phyloP scores from a whole-genome alignment of 2,888 invertebrate species.

The Hartigia nigra region DNA sequence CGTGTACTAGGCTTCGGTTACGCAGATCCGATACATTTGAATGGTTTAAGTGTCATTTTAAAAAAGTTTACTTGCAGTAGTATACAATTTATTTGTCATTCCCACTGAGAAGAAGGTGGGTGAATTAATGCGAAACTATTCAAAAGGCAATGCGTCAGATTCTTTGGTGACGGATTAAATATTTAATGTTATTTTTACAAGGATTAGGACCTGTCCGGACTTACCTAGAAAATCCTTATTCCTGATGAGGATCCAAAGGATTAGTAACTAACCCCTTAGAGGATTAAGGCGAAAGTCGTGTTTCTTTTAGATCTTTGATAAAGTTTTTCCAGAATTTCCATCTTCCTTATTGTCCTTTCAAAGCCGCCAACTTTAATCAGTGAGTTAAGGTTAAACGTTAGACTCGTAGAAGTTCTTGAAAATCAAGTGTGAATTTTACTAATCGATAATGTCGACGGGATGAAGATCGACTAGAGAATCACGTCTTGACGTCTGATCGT shows the following conservation, averaged over 20 bases:
- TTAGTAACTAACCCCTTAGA: background rate
- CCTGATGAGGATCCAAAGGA: background rate
- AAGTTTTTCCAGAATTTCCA: background rate
- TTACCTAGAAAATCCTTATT: background rate
- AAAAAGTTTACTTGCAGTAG: background rate
- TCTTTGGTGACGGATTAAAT: slow-evolving; percentile 54
- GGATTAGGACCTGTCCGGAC: slow-evolving; percentile 46
- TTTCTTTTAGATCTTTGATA: slow-evolving; percentile 10
- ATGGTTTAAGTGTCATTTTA: background rate
- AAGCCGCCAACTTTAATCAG: background rate
- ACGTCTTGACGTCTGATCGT: slow-evolving; percentile 2
- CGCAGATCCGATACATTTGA: background rate
- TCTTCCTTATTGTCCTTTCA: background rate
- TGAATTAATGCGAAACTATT: slow-evolving; percentile 17
- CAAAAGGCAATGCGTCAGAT: slow-evolving; percentile 39
- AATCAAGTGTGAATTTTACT: background rate
- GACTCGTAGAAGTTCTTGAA: background rate
- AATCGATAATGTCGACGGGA: background rate
- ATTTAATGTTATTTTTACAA: slow-evolving; percentile 62
- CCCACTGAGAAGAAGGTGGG: background rate
- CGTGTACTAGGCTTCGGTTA: background rate
- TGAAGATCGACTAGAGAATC: background rate
- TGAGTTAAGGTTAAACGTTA: background rate
- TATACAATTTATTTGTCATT: slow-evolving; percentile 19
- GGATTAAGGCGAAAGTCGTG: slow-evolving; percentile 8